Evolutionary conservation across 2,113 vertebrate genomes (phyloP).

Genomic region (Cyanistes caeruleus): DNA sequence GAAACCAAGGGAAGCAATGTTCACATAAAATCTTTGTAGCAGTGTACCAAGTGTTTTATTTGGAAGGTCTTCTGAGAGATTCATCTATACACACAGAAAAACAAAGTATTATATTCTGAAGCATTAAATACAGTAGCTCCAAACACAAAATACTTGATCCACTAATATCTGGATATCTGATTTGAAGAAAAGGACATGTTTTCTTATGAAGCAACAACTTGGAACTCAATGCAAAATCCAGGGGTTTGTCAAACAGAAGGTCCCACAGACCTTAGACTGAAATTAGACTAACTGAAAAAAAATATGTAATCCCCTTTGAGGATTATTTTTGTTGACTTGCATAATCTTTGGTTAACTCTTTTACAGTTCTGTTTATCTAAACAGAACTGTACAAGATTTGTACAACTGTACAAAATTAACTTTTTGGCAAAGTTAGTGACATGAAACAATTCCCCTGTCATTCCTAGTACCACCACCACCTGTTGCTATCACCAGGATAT

Average conservation of each 20-base stretch:
- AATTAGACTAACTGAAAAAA: not conserved
- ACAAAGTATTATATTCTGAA: not conserved
- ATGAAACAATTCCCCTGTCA: not conserved
- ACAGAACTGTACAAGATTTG: too few species aligned
- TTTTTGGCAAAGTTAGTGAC: not conserved
- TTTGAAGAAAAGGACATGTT: not conserved
- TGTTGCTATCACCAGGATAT: not conserved
- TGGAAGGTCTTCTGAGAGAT: not conserved
- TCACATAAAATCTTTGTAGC: not conserved
- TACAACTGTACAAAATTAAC: too few species aligned
- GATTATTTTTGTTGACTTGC: not conserved
- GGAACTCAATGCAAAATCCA: not conserved
- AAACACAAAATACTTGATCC: not conserved
- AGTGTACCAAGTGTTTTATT: not conserved
- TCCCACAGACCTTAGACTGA: not conserved
- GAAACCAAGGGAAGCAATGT: not conserved
- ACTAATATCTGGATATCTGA: not conserved
- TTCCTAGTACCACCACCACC: not conserved
- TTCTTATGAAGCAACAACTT: not conserved
- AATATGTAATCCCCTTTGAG: not conserved
- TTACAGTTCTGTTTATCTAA: rapidly evolving
- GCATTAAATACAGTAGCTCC: not conserved
- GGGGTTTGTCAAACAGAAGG: not conserved
- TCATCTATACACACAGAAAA: not conserved
- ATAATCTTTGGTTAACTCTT: not conserved